Base-by-base conservation (phyloP, 2,888 invertebrate genomes). In the Platycheirus rosarum region DNA sequence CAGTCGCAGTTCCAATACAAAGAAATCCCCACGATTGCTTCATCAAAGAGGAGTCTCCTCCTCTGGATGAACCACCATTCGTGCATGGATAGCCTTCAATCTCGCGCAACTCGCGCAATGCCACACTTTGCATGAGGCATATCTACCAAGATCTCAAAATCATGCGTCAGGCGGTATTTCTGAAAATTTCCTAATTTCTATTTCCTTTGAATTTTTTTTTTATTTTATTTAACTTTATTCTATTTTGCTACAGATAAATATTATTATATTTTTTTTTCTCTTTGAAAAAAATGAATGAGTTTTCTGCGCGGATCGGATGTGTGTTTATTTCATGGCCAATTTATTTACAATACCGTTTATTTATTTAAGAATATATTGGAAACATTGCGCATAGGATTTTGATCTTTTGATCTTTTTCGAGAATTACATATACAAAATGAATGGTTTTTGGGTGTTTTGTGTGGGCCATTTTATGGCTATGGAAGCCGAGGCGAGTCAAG, bases 351-450 rank as follows among this genome's bases (percentile, higher is more conserved):
- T 71, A 62, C 77, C 48, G 82, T 87, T 87, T 86, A 86, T 87
- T 86, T 87, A 86, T 87, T 86, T 86, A 85, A 85, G 85, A 87
- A 86, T 73, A 86, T 85, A 86, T 86, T 85, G 65, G 55, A 82
- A 66, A 77, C 71, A 77, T 82, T 82, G 77, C 73, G 77, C 82
- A 73, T 68, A 29, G 82, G 49, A 62, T 77, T 37, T 71, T 55
- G 77, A 71, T 82, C 82, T 73, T 82, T 82, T 82, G 77, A 82
- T 82, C 77, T 82, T 63, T 80, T 70, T 32, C 13, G 18, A 44
- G 35, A 70, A 35, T 26, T 26, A 44, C n/a, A n/a, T n/a, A n/a
- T 23, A 48, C 62, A 55, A 63, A 57, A 73, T 55, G 53, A 55
- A 42, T 35, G 35, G 53, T 32, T 35, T 62, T 11, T 16, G 3